Evolutionary conservation across 2,797 vertebrate genomes (phyloP), one percentile per base, ranked within the genome.

Genomic region (Acomys russatus): DNA sequence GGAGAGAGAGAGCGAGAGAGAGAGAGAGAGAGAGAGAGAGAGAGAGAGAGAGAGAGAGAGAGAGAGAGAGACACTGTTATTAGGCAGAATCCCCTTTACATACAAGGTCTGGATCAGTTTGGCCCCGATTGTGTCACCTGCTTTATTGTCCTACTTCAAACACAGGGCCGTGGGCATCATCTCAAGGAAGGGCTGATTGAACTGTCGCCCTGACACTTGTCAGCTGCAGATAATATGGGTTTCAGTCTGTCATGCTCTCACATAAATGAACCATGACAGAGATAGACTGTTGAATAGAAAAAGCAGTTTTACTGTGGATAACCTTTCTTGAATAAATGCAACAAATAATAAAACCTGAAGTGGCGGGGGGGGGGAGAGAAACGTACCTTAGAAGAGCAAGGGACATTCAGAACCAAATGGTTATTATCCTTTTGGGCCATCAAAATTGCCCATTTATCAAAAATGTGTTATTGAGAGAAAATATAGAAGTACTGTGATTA

Each of bases 71-170:
- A 94, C 66, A 68, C 73, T 96, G 88, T 97, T 98, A 98, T 98
- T 98, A 98, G 92, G 95, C 91, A 98, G 97, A 98, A 98, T 98
- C 95, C 90, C 88, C 98, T 98, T 98, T 97, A 98, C 97, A 95
- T 76, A 74, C 94, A 96, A 97, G 93, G 97, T 98, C 98, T 96
- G 93, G 95, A 98, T 98, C 98, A 96, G 94, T 98, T 98, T 98
- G 97, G 98, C 95, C 96, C 96, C 98, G 97, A 98, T 98, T 98
- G 97, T 98, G 93, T 97, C 80, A 96, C 96, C 97, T 90, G 94
- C 96, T 98, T 98, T 96, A 98, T 98, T 98, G 97, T 98, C 97
- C 97, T 97, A 97, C 97, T 98, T 98, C 97, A 98, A 98, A 98
- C 97, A 97, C 84, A 56, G 93, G 91, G 98, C 97, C 97, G 84